A percentile compares a stretch with the other conserved stretches of the same genome.
Conservation (phyloP, 2,888 invertebrate genomes). For the Erannis defoliaria region DNA sequence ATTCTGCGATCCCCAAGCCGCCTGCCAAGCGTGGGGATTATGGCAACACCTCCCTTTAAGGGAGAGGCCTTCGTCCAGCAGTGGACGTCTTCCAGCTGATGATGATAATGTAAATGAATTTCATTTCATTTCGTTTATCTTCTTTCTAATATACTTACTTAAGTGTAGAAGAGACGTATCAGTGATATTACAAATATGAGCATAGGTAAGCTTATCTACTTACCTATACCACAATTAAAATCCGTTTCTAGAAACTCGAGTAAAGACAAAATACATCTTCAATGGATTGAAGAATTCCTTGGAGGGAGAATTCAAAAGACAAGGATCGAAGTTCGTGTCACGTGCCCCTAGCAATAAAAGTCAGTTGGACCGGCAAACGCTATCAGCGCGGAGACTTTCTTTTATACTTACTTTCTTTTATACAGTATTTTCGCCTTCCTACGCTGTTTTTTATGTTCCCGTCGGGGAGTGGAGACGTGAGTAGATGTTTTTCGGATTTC, state of each 20-base stretch:
- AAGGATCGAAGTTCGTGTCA: slow-evolving; percentile 70
- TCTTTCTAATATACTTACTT: too few species aligned
- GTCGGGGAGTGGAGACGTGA: slow-evolving; percentile 68
- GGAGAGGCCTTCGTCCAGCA: too few species aligned
- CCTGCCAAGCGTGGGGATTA: too few species aligned
- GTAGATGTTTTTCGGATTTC: slow-evolving; percentile 50
- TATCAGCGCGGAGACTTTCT: slow-evolving; percentile 76
- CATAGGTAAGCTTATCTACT: not conserved
- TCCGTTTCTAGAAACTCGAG: not conserved
- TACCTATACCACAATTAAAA: not conserved
- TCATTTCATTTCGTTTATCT: too few species aligned
- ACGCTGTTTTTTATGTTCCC: slow-evolving; percentile 70
- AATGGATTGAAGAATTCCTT: slow-evolving; percentile 57
- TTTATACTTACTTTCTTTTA: slow-evolving; percentile 74
- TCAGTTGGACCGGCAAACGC: slow-evolving; percentile 59
- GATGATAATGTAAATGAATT: too few species aligned
- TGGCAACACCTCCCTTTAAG: too few species aligned
- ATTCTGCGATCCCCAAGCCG: too few species aligned
- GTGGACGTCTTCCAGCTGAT: too few species aligned
- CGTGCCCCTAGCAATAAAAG: slow-evolving; percentile 77
- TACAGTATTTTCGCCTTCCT: slow-evolving; percentile 49
- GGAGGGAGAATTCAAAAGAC: slow-evolving; percentile 63
- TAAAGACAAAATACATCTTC: not conserved
- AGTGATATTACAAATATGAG: too few species aligned
- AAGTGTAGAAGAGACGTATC: too few species aligned